A percentile compares a stretch with the other conserved stretches of the same genome.
phyloP scores from a whole-genome alignment of 2,888 invertebrate genomes.

The Auanema sp. region DNA sequence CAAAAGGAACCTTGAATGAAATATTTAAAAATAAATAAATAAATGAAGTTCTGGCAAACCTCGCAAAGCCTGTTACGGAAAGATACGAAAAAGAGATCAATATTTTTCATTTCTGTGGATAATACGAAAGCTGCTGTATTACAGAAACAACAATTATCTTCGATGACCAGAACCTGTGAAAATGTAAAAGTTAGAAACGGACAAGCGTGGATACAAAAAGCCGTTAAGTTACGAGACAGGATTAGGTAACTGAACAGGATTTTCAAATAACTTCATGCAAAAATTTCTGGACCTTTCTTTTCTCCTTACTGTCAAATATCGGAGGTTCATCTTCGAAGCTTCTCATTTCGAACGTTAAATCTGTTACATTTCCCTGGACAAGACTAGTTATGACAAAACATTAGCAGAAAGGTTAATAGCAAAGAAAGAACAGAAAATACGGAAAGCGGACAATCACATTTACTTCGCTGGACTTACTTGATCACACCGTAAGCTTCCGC shows the following conservation, averaged over 20 bases:
- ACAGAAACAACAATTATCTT: constrained; percentile 87
- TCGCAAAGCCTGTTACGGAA: constrained; percentile 84
- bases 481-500: constrained; percentile 35
- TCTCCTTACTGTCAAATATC: too few relatives aligned
- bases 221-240: too few relatives aligned
- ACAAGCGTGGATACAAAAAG: not conserved
- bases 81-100: constrained; percentile 82
- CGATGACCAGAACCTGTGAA: constrained; percentile 70
- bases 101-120: constrained; percentile 76
- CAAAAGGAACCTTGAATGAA: constrained; percentile 78
- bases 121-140: constrained; percentile 82
- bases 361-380: too few relatives aligned
- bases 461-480: constrained; percentile 23
- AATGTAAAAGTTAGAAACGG: not conserved
- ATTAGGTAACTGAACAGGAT: too few relatives aligned
- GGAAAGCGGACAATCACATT: too few relatives aligned
- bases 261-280: too few relatives aligned
- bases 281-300: too few relatives aligned
- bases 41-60: constrained; percentile 67
- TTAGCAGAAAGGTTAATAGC: too few relatives aligned
- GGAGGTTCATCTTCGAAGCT: too few relatives aligned
- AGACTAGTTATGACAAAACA: too few relatives aligned
- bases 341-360: too few relatives aligned
- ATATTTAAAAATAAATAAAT: not conserved
- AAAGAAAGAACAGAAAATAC: too few relatives aligned